Percentiles rank a stretch among this genome's conserved stretches.
phyloP scores from a whole-genome alignment of 2,888 invertebrate species.

The Lithophane semibrunnea region DNA sequence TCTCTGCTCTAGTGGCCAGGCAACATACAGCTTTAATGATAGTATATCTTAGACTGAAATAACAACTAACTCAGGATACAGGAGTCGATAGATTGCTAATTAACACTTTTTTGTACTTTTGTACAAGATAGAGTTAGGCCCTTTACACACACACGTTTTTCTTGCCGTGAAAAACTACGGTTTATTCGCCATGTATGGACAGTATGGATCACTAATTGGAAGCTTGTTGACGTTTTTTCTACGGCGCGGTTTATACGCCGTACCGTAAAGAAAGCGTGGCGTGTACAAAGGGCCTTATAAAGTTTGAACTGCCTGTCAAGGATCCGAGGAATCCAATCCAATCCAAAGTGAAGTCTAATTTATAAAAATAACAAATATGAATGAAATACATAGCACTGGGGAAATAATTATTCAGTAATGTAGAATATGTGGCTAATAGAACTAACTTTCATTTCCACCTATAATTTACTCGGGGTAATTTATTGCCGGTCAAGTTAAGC shows the following conservation, averaged over 20 bases:
- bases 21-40: background rate
- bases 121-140: background rate
- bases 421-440: conserved; percentile 31
- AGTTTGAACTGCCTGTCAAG: background rate
- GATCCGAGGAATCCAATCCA: background rate
- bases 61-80: background rate
- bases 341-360: background rate
- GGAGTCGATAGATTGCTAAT: background rate
- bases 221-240: no score
- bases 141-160: no score
- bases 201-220: no score
- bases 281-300: background rate
- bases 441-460: conserved; percentile 51
- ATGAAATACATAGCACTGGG: conserved; percentile 1
- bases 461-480: conserved; percentile 55
- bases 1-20: no score
- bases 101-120: background rate
- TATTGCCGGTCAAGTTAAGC: conserved; percentile 54
- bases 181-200: no score
- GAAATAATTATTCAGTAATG: conserved; percentile 26
- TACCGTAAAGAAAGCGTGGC: no score
- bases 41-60: background rate
- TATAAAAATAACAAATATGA: conserved; percentile 15
- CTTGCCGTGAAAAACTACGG: no score
- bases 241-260: no score